Base-by-base conservation (phyloP, 92 coral and sea anemone genomes). In the Palythoa grandis region DNA sequence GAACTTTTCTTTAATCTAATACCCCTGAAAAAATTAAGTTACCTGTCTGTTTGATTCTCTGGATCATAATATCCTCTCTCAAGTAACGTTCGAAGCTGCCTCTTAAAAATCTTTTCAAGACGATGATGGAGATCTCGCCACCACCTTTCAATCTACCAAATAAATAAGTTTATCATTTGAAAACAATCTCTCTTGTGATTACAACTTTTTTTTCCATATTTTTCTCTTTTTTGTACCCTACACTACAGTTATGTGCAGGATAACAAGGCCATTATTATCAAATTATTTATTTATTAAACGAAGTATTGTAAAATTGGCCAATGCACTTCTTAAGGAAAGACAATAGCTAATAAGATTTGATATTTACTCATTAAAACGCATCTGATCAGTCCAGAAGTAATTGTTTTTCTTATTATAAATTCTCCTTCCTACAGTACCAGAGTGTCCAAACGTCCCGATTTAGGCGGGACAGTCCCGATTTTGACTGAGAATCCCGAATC, bases 51-150 rank as follows among this genome's bases (percentile, higher is more conserved):
- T 56, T 82, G 71, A 74, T 82, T 72, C 67, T 88, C 84, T 76
- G 86, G 85, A 74, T 88, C 88, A 88, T 88, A 88, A 72, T 77
- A 84, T 67, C 88, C 91, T 77, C 85, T 70, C 72, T 88, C 88
- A 24, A 88, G 75, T 54, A 88, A 72, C 91, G 84, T 88, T 65
- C 74, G 70, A 77, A 88, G 74, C 79, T 88, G 91, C 74, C 74
- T 52, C 79, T 88, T 84, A 78, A 88, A 88, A 74, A 52, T 83
- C 67, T 88, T 88, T 83, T 83, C 91, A 67, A 83, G 83, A 52
- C 91, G 71, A 83, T 76, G 72, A 77, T 88, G 91, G n/a, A 83
- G 84, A 61, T 88, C 91, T 35, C 72, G 88, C 91, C 91, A 88
- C 91, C 91, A 88, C 71, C 91, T 83, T 79, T 88, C 91, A 83